Percentiles rank a stretch among this genome's conserved stretches.
phyloP scores from a whole-genome alignment of 2,113 vertebrate genomes.

The Sterna hirundo region DNA sequence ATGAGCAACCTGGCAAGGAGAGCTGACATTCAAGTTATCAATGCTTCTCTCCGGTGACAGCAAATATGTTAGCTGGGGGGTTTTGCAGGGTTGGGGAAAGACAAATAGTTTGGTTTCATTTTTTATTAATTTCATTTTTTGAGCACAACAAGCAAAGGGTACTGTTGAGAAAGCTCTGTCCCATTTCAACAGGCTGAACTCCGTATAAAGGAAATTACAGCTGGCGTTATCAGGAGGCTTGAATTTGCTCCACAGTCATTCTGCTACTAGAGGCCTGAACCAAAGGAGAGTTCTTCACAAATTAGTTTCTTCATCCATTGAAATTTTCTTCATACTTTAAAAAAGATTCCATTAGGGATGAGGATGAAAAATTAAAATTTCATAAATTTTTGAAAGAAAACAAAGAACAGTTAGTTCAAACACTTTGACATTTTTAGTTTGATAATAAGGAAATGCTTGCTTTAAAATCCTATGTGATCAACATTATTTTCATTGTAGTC shows the following conservation, averaged over 20 bases:
- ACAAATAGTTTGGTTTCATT: not conserved
- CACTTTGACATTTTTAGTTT: not conserved
- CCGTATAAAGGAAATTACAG: not conserved
- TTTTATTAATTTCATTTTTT: not conserved
- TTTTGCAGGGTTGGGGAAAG: not conserved
- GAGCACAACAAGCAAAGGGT: not conserved
- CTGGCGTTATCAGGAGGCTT: not conserved
- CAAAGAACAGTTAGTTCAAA: not conserved
- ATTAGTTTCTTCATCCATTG: not conserved
- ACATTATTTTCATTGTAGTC: not conserved
- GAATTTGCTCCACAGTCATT: not conserved
- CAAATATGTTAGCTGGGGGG: not conserved
- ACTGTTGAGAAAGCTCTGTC: not conserved
- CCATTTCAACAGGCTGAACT: not conserved
- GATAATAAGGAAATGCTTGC: not conserved
- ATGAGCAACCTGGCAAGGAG: not conserved
- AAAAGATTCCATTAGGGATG: not conserved
- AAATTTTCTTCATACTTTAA: not conserved
- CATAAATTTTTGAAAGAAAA: not conserved
- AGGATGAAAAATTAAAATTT: not conserved
- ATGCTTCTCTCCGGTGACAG: not conserved
- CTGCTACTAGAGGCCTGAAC: not conserved
- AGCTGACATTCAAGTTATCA: slow-evolving; percentile 10
- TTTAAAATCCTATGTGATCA: not conserved
- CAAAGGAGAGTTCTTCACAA: not conserved